These are phyloP conservation scores for Merluccius polli DNA, from an alignment of 2,797 vertebrate genomes.

Conservation along the genomic window DNA sequence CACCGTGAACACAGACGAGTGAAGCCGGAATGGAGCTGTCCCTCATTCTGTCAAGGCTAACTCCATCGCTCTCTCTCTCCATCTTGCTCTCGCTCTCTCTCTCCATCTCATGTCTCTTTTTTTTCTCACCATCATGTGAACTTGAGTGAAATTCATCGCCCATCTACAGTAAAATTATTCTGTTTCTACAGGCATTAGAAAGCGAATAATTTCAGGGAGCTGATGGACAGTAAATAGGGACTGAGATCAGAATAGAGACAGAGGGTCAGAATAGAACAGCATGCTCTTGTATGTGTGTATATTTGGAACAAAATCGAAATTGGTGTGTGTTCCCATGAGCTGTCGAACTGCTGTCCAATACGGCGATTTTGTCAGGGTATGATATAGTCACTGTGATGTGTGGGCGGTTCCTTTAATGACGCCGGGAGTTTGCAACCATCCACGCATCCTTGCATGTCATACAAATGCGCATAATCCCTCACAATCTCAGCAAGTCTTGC, in stretches of 20 bases:
- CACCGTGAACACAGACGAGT: neutral
- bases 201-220: neutral
- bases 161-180: neutral
- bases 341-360: no score
- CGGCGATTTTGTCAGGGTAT: no score
- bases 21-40: conserved; percentile 30
- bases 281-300: neutral
- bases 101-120: neutral
- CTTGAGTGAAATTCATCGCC: neutral
- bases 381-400: no score
- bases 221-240: neutral
- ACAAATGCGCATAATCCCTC: no score
- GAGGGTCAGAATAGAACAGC: neutral
- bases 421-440: no score
- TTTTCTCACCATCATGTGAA: neutral
- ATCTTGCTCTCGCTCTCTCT: neutral
- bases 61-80: conserved; percentile 9
- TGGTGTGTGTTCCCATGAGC: no score
- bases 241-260: neutral
- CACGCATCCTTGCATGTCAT: no score
- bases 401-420: no score
- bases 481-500: no score
- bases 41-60: conserved; percentile 42
- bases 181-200: neutral
- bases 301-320: no score